Base-by-base conservation (phyloP, 2,888 invertebrate species). In the Abscondita cerata region DNA sequence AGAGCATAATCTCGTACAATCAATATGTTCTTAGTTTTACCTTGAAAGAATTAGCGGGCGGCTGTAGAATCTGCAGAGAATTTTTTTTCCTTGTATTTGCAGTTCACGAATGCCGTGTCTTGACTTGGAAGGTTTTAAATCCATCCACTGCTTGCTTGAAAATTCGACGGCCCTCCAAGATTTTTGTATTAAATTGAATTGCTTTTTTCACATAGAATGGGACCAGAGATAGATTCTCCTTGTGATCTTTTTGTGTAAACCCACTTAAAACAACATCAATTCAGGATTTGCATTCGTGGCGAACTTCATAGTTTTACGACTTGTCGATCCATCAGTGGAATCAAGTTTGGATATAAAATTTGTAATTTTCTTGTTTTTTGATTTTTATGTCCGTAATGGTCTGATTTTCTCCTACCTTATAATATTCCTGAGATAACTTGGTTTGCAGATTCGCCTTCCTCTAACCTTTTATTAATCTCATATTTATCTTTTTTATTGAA, bases 81-180 rank as follows among this genome's bases (percentile, higher is more conserved):
- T n/a, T n/a, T n/a, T n/a, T n/a, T n/a, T n/a, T 16, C 66, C 66
- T 48, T 59, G 48, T 33, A 70, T 54, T 40, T 64, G 40, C 9
- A 70, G 52, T 38, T 67, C 64, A 47, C 67, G 53, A 54, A 70
- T 64, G 4, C 66, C 68, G 56, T 70, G 66, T 31, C 64, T 44
- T n/a, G 54, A 62, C 62, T 71, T 70, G n/a, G n/a, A n/a, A n/a
- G n/a, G n/a, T n/a, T n/a, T n/a, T n/a, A n/a, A n/a, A n/a, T n/a
- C n/a, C n/a, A n/a, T n/a, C n/a, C n/a, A n/a, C n/a, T n/a, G n/a
- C n/a, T n/a, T n/a, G n/a, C n/a, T n/a, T n/a, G n/a, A n/a, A n/a
- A n/a, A 36, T 36, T 36, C 36, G 36, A 12, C 36, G 36, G 11
- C 11, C 36, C 36, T 36, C 36, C 36, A 36, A 36, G 36, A 8